These are phyloP conservation scores for Anoplopoma fimbria DNA, from an alignment of 2,113 vertebrate genomes.

Conservation along the genomic window DNA sequence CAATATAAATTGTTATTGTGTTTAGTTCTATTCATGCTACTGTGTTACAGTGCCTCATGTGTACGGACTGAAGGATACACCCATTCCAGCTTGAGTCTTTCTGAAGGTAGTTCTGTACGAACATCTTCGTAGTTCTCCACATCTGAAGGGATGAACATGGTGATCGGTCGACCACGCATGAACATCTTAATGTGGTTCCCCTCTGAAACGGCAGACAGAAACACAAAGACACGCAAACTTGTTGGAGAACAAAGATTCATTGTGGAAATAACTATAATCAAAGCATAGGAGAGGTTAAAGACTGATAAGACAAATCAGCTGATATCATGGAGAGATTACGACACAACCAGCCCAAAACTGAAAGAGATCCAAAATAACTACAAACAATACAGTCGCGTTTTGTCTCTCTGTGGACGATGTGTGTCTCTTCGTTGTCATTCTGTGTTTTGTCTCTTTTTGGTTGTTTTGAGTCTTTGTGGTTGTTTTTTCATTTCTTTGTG, in stretches of 20 bases:
- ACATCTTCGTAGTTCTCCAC: slow-evolving; percentile 94
- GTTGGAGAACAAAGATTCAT: neutral
- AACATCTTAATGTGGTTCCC: slow-evolving; percentile 99
- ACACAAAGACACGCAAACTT: neutral
- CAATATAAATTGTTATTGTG: neutral
- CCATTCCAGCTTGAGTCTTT: slow-evolving; percentile 98
- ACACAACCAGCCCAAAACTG: neutral
- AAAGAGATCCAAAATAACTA: neutral
- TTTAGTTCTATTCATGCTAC: neutral
- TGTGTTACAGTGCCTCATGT: neutral
- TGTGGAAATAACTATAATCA: neutral
- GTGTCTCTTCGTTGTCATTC: no score
- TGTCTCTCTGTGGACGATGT: neutral
- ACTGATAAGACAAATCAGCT: no score
- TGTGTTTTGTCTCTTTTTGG: neutral
- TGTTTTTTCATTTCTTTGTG: neutral
- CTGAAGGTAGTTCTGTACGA: slow-evolving; percentile 92
- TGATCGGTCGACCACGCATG: slow-evolving; percentile 98
- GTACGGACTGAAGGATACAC: slow-evolving; percentile 90
- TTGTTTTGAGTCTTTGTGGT: no score
- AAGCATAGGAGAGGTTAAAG: neutral
- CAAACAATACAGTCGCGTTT: neutral
- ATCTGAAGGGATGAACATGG: slow-evolving; percentile 98
- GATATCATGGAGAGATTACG: neutral
- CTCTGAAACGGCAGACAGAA: slow-evolving; percentile 85